phyloP scores from a whole-genome alignment of 2,888 invertebrate genomes.

The Hydriomena furcata region DNA sequence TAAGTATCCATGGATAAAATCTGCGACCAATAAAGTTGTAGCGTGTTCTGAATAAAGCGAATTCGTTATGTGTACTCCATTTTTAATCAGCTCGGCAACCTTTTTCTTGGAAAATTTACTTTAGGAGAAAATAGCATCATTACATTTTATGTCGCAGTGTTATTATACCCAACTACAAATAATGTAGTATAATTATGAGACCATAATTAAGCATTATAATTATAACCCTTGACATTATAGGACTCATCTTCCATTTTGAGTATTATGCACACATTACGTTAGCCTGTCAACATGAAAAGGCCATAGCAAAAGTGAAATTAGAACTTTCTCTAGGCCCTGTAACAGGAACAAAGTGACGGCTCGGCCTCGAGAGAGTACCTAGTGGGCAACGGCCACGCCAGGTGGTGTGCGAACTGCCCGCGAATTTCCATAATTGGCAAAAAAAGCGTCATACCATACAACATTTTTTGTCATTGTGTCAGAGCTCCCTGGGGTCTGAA shows the following conservation, averaged over 20 bases:
- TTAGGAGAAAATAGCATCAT: conserved; percentile 20
- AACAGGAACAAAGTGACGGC: conserved; percentile 52
- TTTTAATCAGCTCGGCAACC: conserved; percentile 24
- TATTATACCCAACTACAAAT: conserved; percentile 15
- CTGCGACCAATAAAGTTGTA: conserved; percentile 39
- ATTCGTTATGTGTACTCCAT: conserved; percentile 23
- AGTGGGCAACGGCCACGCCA: conserved; percentile 47
- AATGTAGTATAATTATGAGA: conserved; percentile 38
- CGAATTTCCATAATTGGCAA: conserved; percentile 72
- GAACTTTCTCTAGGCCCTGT: conserved; percentile 54
- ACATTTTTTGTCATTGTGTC: conserved; percentile 71
- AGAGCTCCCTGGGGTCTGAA: conserved; percentile 70
- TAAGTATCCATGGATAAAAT: conserved; percentile 44
- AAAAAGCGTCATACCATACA: conserved; percentile 68
- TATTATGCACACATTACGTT: conserved; percentile 17
- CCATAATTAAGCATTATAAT: too few relatives aligned
- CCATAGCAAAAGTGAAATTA: conserved; percentile 57
- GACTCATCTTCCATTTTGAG: conserved; percentile 11
- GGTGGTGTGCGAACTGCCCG: conserved; percentile 59
- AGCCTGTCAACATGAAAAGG: conserved; percentile 23
- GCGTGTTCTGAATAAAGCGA: conserved; percentile 29
- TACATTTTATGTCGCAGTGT: conserved; percentile 25
- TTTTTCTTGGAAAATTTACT: conserved; percentile 18
- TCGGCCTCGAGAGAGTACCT: conserved; percentile 35
- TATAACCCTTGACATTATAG: conserved; percentile 56